Percentiles rank a stretch among this genome's conserved stretches.
phyloP scores from a whole-genome alignment of 1,140 invertebrate species.

The Halesus radiatus region DNA sequence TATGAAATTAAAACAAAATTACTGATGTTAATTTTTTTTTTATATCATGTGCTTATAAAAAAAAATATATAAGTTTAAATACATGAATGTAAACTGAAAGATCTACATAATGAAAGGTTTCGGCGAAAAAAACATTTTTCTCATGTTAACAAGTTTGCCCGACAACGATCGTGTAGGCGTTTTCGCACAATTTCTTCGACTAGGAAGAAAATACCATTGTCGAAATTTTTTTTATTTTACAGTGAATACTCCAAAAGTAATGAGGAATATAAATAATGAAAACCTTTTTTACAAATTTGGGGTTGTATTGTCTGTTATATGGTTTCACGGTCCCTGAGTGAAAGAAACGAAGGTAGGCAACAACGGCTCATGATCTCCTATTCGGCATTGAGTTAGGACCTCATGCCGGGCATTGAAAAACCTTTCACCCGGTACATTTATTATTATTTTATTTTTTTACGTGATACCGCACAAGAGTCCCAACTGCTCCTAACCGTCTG shows the following conservation, averaged over 20 bases:
- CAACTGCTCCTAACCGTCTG: too few relatives aligned
- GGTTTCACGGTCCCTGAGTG: background rate
- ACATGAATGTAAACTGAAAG: background rate
- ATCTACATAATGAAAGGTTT: background rate
- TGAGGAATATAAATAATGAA: background rate
- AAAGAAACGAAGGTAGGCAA: background rate
- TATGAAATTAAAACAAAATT: too few relatives aligned
- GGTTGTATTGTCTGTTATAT: background rate
- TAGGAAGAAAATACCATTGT: background rate
- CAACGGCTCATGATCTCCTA: background rate
- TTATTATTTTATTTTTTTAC: too few relatives aligned
- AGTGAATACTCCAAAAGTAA: background rate
- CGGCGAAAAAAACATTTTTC: background rate
- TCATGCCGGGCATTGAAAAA: background rate
- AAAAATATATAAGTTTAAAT: background rate
- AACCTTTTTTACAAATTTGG: background rate
- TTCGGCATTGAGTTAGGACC: background rate
- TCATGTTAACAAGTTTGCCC: background rate
- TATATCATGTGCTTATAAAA: too few relatives aligned
- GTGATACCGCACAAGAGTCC: too few relatives aligned
- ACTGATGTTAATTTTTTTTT: too few relatives aligned
- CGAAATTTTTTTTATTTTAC: background rate
- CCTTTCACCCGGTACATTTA: background rate
- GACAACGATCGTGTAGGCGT: background rate
- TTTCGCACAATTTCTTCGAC: background rate